Percentiles rank a stretch among this genome's conserved stretches.
Conservation (phyloP, 2,113 vertebrate genomes). For the Bambusicola thoracicus region DNA sequence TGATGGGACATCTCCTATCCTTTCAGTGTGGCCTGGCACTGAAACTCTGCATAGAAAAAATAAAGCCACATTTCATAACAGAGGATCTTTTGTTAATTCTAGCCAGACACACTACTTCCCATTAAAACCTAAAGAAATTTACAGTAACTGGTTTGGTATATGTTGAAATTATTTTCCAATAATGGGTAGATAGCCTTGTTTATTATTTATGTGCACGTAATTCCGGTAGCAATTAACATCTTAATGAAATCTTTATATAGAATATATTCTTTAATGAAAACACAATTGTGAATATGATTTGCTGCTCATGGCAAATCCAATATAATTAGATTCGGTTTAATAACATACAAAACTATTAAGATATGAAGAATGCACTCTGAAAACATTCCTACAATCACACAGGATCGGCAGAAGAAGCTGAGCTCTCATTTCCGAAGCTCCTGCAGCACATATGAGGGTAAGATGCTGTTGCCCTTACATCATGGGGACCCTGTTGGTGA, state of each 20-base stretch:
- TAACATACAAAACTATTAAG: conserved; percentile 51
- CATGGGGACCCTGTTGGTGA: not conserved
- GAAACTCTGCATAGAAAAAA: not conserved
- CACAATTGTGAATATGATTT: conserved; percentile 46
- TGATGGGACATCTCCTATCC: not conserved
- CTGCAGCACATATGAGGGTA: not conserved
- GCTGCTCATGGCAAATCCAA: conserved; percentile 59
- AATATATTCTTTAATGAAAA: conserved; percentile 60
- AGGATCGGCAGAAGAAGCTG: conserved; percentile 45
- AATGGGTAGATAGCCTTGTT: conserved; percentile 50
- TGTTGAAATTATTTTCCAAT: conserved; percentile 46
- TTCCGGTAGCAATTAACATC: conserved; percentile 63
- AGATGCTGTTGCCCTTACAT: not conserved
- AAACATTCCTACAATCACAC: conserved; percentile 26
- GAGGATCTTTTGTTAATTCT: not conserved
- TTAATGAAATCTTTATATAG: conserved; percentile 55
- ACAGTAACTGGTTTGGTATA: conserved; percentile 16
- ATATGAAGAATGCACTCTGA: conserved; percentile 58
- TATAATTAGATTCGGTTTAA: conserved; percentile 65
- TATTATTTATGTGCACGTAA: conserved; percentile 63
- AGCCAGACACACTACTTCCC: not conserved
- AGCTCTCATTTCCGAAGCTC: conserved; percentile 26
- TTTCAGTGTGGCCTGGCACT: not conserved
- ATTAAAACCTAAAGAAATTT: conserved; percentile 37
- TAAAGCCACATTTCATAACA: not conserved